Evolutionary conservation across 2,113 vertebrate genomes (phyloP).

Genomic region (Callionymus lyra): DNA sequence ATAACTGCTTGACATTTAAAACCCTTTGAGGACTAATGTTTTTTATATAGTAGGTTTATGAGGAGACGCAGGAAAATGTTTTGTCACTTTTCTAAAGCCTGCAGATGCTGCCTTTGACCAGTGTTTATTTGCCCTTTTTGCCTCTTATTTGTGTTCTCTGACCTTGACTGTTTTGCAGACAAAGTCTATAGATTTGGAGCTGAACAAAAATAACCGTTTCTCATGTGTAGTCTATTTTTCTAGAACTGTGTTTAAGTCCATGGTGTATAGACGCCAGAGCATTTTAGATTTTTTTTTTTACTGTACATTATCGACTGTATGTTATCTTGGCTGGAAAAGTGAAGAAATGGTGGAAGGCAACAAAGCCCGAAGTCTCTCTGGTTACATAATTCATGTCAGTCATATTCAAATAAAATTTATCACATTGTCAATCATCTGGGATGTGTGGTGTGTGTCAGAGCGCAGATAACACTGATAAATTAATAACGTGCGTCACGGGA

Average conservation of each 20-base stretch:
- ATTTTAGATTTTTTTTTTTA: too few relatives aligned
- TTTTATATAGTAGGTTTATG: slow-evolving; percentile 33
- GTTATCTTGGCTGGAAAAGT: slow-evolving; percentile 55
- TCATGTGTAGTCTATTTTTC: too few relatives aligned
- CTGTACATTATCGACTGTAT: slow-evolving; percentile 59
- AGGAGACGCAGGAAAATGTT: slow-evolving; percentile 19
- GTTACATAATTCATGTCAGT: slow-evolving; percentile 73
- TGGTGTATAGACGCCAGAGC: too few relatives aligned
- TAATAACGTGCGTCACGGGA: slow-evolving; percentile 64
- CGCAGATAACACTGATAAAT: slow-evolving; percentile 63
- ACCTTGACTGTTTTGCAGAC: too few relatives aligned
- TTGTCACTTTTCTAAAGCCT: too few relatives aligned
- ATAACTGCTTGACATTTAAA: slow-evolving; percentile 71
- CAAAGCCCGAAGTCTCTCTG: slow-evolving; percentile 55
- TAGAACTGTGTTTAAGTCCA: too few relatives aligned
- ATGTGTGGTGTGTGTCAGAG: slow-evolving; percentile 25
- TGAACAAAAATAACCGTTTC: too few relatives aligned
- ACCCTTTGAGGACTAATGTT: slow-evolving; percentile 65
- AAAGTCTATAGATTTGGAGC: too few relatives aligned
- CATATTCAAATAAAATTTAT: slow-evolving; percentile 73
- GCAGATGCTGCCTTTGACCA: too few relatives aligned
- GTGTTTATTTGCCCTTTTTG: too few relatives aligned
- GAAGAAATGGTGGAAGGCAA: slow-evolving; percentile 46
- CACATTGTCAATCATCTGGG: slow-evolving; percentile 66
- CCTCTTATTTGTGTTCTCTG: too few relatives aligned